Conservation (phyloP, 2,888 invertebrate genomes). For the Morinoia aosen region DNA sequence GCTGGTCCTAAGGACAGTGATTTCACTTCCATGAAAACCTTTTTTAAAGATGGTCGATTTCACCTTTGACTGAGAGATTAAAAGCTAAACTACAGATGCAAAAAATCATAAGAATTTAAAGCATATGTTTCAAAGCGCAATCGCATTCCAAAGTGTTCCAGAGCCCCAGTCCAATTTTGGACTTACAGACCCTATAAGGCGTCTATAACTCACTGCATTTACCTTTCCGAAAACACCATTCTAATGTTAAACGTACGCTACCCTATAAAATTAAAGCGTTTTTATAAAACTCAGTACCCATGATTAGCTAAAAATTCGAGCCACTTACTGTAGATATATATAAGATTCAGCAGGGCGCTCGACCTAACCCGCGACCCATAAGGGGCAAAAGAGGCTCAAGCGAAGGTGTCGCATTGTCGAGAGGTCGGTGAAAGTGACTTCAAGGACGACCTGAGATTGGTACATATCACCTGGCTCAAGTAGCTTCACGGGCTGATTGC, state of each 20-base stretch:
- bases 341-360: background rate
- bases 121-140: background rate
- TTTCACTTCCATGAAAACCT: background rate
- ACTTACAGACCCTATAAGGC: background rate
- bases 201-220: background rate
- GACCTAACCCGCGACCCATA: background rate
- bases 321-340: background rate
- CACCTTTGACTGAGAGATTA: background rate
- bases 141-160: background rate
- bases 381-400: background rate
- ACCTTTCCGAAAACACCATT: background rate
- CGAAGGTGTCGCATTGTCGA: constrained; percentile 49
- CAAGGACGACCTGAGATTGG: constrained; percentile 46
- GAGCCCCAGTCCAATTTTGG: background rate
- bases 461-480: constrained; percentile 34
- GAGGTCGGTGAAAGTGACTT: constrained; percentile 46
- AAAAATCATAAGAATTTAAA: background rate
- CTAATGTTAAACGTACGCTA: background rate
- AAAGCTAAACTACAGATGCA: background rate
- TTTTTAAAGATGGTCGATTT: background rate
- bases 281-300: background rate
- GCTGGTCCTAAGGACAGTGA: background rate
- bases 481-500: constrained; percentile 8
- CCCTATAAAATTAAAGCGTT: background rate
- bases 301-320: background rate